Evolutionary conservation across 2,888 invertebrate species (phyloP), one percentile per base, ranked within the genome.

Genomic region (Tinea trinotella): DNA sequence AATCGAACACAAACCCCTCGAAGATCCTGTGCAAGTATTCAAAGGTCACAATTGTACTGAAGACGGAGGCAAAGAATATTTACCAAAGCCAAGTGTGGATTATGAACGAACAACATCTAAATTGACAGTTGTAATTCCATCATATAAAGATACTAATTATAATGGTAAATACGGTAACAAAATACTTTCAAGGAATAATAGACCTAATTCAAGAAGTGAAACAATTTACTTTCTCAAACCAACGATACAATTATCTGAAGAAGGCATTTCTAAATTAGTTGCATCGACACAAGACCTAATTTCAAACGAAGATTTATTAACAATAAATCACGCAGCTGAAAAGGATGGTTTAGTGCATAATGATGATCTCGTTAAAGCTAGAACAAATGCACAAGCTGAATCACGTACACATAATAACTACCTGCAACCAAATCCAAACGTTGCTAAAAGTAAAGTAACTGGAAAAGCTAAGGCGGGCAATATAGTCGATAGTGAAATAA

Each of bases 301-400:
- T 56, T 82, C 89, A 0, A 89, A 89, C 57, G 88, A 90, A 62
- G 91, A 91, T 67, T 81, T 92, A 6, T 61, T 90, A 7, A 87
- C 86, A 63, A 91, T 92, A 0, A 92, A 92, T 56, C 76, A 84
- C 22, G 80, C 85, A 0, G 75, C 70, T 6, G 84, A 84, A 62
- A 75, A 74, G 58, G 62, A 71, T 4, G 62, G 69, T 0, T 12
- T 22, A 13, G 66, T 69, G 6, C 66, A 71, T 48, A 67, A 65
- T 10, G 80, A 84, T 30, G 81, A 83, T 19, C 62, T 76, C 10
- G 74, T 79, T 4, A 82, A 76, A 64, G 73, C 80, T 2, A 62
- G 66, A 36, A 57, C 71, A 13, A 59, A 59, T 48, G 58, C 64
- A 3, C 67, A 64, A 55, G 60, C 63, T 3, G 67, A 68, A 54